Conservation (phyloP, 2,113 vertebrate species). For the Phalacrocorax carbo region DNA sequence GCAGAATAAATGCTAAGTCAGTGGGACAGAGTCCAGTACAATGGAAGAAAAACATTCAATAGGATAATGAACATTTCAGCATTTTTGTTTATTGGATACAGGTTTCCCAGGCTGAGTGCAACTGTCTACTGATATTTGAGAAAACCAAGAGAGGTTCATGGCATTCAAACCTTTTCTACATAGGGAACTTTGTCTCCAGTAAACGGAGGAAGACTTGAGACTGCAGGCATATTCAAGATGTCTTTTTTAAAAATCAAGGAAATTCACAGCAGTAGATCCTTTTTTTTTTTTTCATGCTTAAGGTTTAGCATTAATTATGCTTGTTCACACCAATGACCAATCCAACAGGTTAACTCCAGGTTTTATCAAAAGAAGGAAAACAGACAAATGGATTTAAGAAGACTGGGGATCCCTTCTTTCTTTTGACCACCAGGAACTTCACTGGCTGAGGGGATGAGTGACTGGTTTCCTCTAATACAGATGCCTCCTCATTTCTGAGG, state of each 20-base stretch:
- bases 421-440: neutral
- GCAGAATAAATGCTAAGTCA: neutral
- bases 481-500: conserved; percentile 36
- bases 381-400: neutral
- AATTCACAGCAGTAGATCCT: neutral
- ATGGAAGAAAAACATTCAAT: neutral
- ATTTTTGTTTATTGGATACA: neutral
- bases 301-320: neutral
- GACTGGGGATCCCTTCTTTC: neutral
- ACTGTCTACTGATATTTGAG: neutral
- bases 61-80: neutral
- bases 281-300: neutral
- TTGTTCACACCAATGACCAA: neutral
- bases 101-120: neutral
- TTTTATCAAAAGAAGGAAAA: neutral
- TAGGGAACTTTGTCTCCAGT: neutral
- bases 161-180: neutral
- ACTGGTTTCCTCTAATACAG: conserved; percentile 10
- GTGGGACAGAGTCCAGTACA: neutral
- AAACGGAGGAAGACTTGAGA: neutral
- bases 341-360: neutral
- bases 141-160: neutral
- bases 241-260: neutral
- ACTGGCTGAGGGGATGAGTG: neutral
- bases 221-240: neutral